These are phyloP conservation scores for Cardiocondyla obscurior DNA, from an alignment of 1,140 invertebrate species.

Conservation along the genomic window DNA sequence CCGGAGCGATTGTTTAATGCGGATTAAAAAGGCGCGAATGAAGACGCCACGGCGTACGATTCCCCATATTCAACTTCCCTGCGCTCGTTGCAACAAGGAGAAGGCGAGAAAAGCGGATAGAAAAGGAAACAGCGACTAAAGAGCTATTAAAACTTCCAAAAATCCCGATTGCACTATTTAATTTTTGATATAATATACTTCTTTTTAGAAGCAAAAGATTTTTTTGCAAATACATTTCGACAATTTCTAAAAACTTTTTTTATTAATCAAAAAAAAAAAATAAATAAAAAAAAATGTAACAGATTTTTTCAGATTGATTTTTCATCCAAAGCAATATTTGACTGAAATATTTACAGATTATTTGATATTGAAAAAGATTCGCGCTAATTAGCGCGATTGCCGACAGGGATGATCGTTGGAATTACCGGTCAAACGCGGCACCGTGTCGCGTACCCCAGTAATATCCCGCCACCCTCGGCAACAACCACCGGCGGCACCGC, in stretches of 20 bases:
- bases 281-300: background rate
- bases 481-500: constrained; percentile 30
- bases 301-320: background rate
- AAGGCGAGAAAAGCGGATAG: background rate
- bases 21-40: background rate
- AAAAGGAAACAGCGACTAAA: constrained; percentile 9
- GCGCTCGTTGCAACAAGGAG: background rate
- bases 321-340: background rate
- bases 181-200: background rate
- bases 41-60: background rate
- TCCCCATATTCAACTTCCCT: too few relatives aligned
- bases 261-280: too few relatives aligned
- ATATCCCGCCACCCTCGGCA: background rate
- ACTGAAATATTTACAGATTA: background rate
- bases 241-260: background rate
- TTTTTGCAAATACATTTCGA: background rate
- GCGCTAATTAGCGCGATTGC: background rate
- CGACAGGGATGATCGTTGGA: background rate
- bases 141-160: constrained; percentile 21
- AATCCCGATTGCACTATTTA: background rate
- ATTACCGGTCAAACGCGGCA: constrained; percentile 34
- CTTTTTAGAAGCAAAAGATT: background rate
- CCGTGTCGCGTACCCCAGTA: constrained; percentile 7
- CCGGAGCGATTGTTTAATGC: background rate
- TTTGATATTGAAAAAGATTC: background rate